Evolutionary conservation across 2,888 invertebrate species (phyloP), one percentile per base, ranked within the genome.

Genomic region (Molorchus minor): DNA sequence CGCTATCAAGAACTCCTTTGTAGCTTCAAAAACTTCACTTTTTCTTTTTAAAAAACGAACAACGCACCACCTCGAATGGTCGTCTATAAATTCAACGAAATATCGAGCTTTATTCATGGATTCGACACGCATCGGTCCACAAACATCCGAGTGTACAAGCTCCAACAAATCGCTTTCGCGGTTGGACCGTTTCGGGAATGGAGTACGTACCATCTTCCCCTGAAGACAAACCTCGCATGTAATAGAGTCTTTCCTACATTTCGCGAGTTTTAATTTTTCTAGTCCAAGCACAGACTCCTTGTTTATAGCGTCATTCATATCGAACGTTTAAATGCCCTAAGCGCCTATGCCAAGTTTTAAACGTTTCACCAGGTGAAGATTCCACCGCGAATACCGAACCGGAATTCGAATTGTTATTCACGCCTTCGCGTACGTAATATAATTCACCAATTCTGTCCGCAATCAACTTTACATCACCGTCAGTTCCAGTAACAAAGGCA

Each of bases 21-120:
- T 63, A 21, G 13, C 51, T 33, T 64, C 35, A 12, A 62, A 41
- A 10, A 67, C 67, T 25, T 74, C 66, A 25, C 44, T 56, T 73
- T 74, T 4, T n/a, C 47, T 52, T 58, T 56, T 67, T 7, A 71
- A 8, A 38, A 71, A 69, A 13, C 56, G 33, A 30, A 72, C 62
- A 15, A 55, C 61, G 30, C 63, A 64, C 52, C 61, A 72, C 19
- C 62, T 52, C 2, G 65, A 61, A 57, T 55, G 43, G 55, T 73
- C 69, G 41, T 71, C 71, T 16, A 72, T 70, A 43, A 74, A 70
- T 36, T 62, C 62, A 2, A 69, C 46, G 25, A 69, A 68, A 55
- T 69, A 71, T 60, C 35, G 55, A 8, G 65, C 51, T 36, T 56
- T 58, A 4, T 56, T 49, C 15, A 17, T 55, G 10, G 61, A 57